phyloP scores from a whole-genome alignment of 92 coral and sea anemone species.

The Diadumene lineata region DNA sequence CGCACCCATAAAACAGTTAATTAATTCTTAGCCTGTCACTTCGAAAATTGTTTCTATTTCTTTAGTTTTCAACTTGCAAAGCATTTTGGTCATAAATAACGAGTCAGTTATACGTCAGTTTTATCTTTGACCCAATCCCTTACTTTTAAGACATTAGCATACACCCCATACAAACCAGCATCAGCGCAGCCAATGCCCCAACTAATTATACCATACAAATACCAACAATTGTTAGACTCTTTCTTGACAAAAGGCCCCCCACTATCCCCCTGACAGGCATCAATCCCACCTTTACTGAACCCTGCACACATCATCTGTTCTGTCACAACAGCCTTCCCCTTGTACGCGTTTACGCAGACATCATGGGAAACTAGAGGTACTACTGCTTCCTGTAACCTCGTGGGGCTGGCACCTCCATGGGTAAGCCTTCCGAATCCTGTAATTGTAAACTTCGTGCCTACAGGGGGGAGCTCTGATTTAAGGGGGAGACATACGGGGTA shows the following conservation, averaged over 20 bases:
- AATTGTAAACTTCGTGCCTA: constrained; percentile 51
- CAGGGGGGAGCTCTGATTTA: constrained; percentile 28
- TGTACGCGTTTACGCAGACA: constrained; percentile 42
- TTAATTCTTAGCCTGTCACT: no score
- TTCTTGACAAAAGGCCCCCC: constrained; percentile 63
- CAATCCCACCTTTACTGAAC: constrained; percentile 48
- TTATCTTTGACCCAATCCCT: constrained; percentile 38
- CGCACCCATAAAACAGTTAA: no score
- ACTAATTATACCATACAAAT: constrained; percentile 55
- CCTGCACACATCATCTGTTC: constrained; percentile 66
- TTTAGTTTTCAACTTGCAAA: no score
- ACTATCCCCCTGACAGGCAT: constrained; percentile 74
- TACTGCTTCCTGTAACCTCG: constrained; percentile 49
- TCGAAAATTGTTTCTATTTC: no score
- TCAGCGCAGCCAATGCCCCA: constrained; percentile 72
- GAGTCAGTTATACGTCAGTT: constrained; percentile 10
- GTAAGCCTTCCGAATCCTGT: constrained; percentile 60
- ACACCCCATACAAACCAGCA: constrained; percentile 52
- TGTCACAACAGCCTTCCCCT: constrained; percentile 24
- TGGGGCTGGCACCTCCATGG: constrained; percentile 43
- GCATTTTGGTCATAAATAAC: no score
- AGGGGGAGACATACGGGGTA: constrained; percentile 58
- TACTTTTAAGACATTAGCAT: constrained; percentile 35
- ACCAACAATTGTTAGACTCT: constrained; percentile 44
- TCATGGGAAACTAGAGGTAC: constrained; percentile 54